Base-by-base conservation (phyloP, 2,888 invertebrate species). In the Eremobia ochroleuca region DNA sequence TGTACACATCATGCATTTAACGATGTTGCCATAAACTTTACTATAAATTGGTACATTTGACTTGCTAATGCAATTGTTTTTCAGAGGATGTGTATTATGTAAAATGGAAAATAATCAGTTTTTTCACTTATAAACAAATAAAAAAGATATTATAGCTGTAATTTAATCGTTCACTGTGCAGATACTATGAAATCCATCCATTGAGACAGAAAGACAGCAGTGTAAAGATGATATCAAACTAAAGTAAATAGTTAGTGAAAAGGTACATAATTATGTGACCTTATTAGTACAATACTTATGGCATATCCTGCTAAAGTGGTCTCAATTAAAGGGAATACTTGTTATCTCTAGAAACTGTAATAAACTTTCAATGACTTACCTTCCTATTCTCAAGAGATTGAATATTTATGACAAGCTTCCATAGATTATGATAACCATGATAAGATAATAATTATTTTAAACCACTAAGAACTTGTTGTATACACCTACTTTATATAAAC, bases 361-460 rank as follows among this genome's bases (percentile, higher is more conserved):
- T n/a, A 46, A 58, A 65, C 28, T 62, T 73, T 73, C 52, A 83
- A 82, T 52, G 52, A 59, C 46, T 64, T 66, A 55, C 59, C 31
- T 43, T 69, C 49, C 69, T 43, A 52, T 15, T 40, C 9, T 71
- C 13, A 65, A 74, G 13, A 46, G 64, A 74, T 52, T 64, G 6
- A 61, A 55, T 62, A 59, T 40, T 43, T 43, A 69, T 61, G 28
- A 67, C 31, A 40, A 71, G 31, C 49, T 46, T 65, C 55, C 34
- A 37, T 5, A 59, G 46, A 73, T 73, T 15, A 37, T 37, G 71
- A 52, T 70, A 85, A 52, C 28, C 18, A 76, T 21, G 46, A 34
- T 68, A 76, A 49, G 70, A 77, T 81, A 86, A 73, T 64, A 64
- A 71, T 66, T 55, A 66, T 52, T 55, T 37, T 15, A 71, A 68